Conservation (phyloP, 1,140 invertebrate species). For the Lepidostoma basale region DNA sequence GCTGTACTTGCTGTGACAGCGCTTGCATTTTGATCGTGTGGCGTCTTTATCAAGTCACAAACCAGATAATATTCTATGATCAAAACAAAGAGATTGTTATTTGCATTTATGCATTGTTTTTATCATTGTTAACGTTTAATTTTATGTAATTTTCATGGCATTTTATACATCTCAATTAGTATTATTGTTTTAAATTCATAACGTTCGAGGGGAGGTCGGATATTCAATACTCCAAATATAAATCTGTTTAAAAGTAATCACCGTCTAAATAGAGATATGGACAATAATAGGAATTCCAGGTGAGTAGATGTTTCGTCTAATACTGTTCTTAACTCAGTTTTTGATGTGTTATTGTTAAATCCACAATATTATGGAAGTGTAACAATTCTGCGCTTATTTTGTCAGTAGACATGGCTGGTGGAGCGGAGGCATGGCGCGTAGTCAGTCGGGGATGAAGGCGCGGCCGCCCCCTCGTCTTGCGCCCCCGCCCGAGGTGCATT, state of each 20-base stretch:
- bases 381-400: too few relatives aligned
- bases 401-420: background rate
- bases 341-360: background rate
- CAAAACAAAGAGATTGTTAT: slow-evolving; percentile 7
- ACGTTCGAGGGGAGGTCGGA: background rate
- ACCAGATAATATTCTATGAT: slow-evolving; percentile 13
- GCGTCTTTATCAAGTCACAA: background rate
- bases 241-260: background rate
- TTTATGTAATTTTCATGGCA: background rate
- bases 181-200: slow-evolving; percentile 4
- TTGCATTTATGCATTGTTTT: slow-evolving; percentile 9
- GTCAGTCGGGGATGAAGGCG: slow-evolving; percentile 3
- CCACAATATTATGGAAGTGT: too few relatives aligned
- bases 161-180: background rate
- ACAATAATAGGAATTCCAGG: background rate
- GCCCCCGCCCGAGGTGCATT: slow-evolving; percentile 44
- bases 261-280: background rate
- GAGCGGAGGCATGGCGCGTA: background rate
- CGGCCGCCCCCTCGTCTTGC: background rate
- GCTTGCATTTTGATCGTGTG: slow-evolving; percentile 3
- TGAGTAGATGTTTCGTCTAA: background rate
- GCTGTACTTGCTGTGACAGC: background rate
- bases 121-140: background rate
- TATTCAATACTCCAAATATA: too few relatives aligned
- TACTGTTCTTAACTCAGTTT: background rate